Conservation (phyloP, 2,797 vertebrate species). For the Rhinatrema bivittatum region DNA sequence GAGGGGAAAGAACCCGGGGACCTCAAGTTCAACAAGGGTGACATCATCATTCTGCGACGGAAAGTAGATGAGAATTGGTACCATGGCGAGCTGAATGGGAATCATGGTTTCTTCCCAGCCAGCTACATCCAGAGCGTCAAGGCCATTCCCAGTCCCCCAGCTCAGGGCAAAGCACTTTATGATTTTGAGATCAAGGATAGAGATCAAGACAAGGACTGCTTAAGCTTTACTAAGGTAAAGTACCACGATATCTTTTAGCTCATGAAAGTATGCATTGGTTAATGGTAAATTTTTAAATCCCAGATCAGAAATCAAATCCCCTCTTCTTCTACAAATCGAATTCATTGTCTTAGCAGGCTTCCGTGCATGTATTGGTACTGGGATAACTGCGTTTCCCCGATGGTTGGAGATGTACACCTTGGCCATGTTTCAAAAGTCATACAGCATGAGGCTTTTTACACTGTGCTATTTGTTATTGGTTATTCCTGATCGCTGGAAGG, state of each 20-base stretch:
- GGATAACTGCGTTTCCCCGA: too few relatives aligned
- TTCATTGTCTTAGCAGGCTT: too few relatives aligned
- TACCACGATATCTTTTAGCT: background rate
- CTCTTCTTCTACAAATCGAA: too few relatives aligned
- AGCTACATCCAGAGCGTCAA: constrained; percentile 90
- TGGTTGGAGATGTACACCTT: too few relatives aligned
- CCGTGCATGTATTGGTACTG: too few relatives aligned
- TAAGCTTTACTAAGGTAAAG: constrained; percentile 92
- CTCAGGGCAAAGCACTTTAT: constrained; percentile 94
- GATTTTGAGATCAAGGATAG: constrained; percentile 97
- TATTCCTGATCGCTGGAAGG: too few relatives aligned
- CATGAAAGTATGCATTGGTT: too few relatives aligned
- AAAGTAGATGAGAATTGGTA: constrained; percentile 96
- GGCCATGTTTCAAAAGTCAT: too few relatives aligned
- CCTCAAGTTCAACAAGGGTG: constrained; percentile 90
- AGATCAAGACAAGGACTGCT: constrained; percentile 95
- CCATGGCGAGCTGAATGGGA: constrained; percentile 87
- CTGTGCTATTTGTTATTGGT: too few relatives aligned
- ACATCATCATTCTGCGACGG: constrained; percentile 87
- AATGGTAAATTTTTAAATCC: too few relatives aligned
- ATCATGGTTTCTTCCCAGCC: constrained; percentile 87
- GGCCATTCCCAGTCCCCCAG: constrained; percentile 81
- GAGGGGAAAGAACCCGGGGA: constrained; percentile 96
- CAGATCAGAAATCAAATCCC: too few relatives aligned
- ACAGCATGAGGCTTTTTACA: too few relatives aligned